A percentile compares a stretch with the other conserved stretches of the same genome.
Evolutionary conservation across 2,797 vertebrate genomes (phyloP).

Genomic region (Rhabdomys pumilio): DNA sequence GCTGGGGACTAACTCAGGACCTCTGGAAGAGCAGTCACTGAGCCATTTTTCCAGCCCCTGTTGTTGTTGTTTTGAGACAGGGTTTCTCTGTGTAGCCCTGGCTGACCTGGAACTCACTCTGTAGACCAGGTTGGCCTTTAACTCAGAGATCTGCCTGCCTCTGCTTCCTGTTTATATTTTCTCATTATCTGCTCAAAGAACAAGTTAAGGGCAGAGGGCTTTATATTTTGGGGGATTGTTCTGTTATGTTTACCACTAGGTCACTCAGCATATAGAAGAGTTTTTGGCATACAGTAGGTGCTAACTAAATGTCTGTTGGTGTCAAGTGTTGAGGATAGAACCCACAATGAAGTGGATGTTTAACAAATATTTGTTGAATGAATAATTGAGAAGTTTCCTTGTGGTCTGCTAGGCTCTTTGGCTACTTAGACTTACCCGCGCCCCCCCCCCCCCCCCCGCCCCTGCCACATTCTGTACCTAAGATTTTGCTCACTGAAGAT

Average conservation of each 20-base stretch:
- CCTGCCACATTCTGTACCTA: not conserved
- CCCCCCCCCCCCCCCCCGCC: too few species aligned
- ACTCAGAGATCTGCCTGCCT: not conserved
- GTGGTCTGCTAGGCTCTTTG: constrained; percentile 44
- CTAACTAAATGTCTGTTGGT: constrained; percentile 44
- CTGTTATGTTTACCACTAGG: constrained; percentile 8
- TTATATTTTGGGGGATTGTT: not conserved
- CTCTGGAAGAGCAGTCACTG: not conserved
- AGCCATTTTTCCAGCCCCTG: not conserved
- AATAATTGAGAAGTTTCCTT: constrained; percentile 58
- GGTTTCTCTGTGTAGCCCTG: not conserved
- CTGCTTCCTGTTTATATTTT: not conserved
- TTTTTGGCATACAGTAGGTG: constrained; percentile 10
- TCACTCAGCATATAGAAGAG: constrained; percentile 24
- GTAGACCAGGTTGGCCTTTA: not conserved
- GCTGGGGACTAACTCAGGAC: not conserved
- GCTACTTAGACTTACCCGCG: constrained; percentile 56
- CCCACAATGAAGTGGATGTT: constrained; percentile 28
- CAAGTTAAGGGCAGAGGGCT: not conserved
- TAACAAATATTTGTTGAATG: constrained; percentile 62
- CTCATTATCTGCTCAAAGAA: constrained; percentile 40
- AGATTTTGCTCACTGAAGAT: constrained; percentile 54
- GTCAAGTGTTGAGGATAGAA: constrained; percentile 57
- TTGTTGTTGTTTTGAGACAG: not conserved
- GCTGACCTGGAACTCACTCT: not conserved